Evolutionary conservation across 2,888 invertebrate genomes (phyloP), one percentile per base, ranked within the genome.

Genomic region (Euclidia mi): DNA sequence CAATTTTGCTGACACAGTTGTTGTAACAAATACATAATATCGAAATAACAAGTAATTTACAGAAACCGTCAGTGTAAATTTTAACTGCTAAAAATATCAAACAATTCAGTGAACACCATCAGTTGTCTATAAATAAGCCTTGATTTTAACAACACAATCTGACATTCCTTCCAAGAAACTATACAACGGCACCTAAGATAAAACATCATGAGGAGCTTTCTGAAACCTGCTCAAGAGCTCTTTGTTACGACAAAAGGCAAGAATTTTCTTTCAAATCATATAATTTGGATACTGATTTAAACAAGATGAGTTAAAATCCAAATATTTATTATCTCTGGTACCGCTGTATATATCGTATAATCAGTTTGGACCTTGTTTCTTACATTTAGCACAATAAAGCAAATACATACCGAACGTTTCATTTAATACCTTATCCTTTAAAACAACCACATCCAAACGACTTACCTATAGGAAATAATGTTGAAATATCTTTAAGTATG

Each of bases 391-490:
- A 57, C 49, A 78, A 59, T 81, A 74, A 78, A 81, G 71, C 71
- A 50, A 61, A 65, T 59, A 65, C 62, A 65, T 66, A 68, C 43
- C 17, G 42, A 52, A 31, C 59, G 43, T 68, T 71, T 70, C 37
- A 62, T 52, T 70, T 63, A 63, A 62, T 46, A 62, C 52, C 58
- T 67, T 76, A 71, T 62, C 65, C 37, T 50, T 69, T 69, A 65
- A 74, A 78, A 65, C 59, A 66, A 71, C 42, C 49, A 59, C 67
- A 67, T 70, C 52, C 66, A 74, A 74, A 72, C 58, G 65, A 64
- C 75, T 69, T 72, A n/a, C n/a, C n/a, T n/a, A 29, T 34, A 66
- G n/a, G 57, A 74, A 76, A 76, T 76, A 76, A 74, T 66, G 60
- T 68, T 56, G 66, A 63, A 63, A 60, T 69, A 62, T 66, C n/a